phyloP scores from a whole-genome alignment of 2,797 vertebrate species.

The Gambelia wislizenii region DNA sequence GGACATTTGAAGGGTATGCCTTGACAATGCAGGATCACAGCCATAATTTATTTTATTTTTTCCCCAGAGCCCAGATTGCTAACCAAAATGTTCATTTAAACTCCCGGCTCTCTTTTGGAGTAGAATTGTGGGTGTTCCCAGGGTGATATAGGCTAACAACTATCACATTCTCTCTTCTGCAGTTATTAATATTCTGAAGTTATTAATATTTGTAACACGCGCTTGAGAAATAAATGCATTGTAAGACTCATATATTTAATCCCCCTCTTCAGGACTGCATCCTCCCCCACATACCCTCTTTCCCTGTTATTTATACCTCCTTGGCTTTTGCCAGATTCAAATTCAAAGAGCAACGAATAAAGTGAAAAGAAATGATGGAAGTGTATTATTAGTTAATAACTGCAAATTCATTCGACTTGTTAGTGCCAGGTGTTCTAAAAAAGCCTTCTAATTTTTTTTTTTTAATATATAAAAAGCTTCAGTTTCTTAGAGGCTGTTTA shows the following conservation, averaged over 20 bases:
- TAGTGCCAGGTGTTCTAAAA: neutral
- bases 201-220: neutral
- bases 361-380: neutral
- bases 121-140: too few species aligned
- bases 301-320: neutral
- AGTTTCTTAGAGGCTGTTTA: neutral
- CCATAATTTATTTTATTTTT: too few species aligned
- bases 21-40: too few species aligned
- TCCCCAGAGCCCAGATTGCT: neutral
- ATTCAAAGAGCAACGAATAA: neutral
- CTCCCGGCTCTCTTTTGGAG: neutral
- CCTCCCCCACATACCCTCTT: neutral
- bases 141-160: neutral
- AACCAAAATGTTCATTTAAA: neutral
- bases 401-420: neutral
- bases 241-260: neutral
- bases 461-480: neutral
- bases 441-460: neutral
- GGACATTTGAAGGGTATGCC: too few species aligned
- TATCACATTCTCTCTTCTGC: neutral
- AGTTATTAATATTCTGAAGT: neutral
- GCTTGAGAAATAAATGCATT: neutral
- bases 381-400: conserved; percentile 5
- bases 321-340: neutral
- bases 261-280: neutral